Conservation (phyloP, 1,140 invertebrate species). For the Papilio polyxenes region DNA sequence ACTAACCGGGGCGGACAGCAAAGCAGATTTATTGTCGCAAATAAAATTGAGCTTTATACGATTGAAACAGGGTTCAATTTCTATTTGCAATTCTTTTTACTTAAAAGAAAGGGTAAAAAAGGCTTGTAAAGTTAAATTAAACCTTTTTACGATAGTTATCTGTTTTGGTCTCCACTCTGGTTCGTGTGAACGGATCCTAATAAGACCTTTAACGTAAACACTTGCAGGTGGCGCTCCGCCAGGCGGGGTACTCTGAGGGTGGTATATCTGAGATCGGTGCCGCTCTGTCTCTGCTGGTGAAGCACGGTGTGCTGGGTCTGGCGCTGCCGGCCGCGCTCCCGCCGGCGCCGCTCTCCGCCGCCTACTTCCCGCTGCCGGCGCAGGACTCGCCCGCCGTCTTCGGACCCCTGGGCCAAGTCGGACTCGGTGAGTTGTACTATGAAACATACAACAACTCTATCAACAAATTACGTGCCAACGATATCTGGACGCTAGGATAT, state of each 20-base stretch:
- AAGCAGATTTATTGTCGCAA: no score
- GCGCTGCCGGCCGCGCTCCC: slow-evolving; percentile 88
- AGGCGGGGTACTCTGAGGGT: slow-evolving; percentile 92
- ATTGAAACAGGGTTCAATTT: no score
- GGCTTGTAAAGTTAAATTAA: no score
- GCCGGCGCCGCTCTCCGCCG: slow-evolving; percentile 80
- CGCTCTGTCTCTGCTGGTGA: slow-evolving; percentile 95
- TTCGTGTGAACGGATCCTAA: no score
- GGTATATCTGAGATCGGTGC: slow-evolving; percentile 93
- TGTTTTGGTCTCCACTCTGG: no score
- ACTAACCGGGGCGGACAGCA: no score
- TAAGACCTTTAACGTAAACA: not conserved
- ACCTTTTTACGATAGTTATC: no score
- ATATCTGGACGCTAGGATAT: not conserved
- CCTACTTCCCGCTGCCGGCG: slow-evolving; percentile 81
- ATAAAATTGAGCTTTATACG: no score
- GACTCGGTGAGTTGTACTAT: slow-evolving; percentile 78
- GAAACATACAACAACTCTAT: not conserved
- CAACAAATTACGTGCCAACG: slow-evolving; percentile 1
- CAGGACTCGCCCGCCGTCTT: slow-evolving; percentile 85
- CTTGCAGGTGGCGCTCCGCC: slow-evolving; percentile 87
- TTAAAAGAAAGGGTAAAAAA: no score
- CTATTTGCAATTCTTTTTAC: no score
- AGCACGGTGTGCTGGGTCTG: slow-evolving; percentile 95
- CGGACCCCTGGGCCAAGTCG: slow-evolving; percentile 88